Conservation (phyloP, 2,113 vertebrate genomes). For the Delphinapterus leucas region DNA sequence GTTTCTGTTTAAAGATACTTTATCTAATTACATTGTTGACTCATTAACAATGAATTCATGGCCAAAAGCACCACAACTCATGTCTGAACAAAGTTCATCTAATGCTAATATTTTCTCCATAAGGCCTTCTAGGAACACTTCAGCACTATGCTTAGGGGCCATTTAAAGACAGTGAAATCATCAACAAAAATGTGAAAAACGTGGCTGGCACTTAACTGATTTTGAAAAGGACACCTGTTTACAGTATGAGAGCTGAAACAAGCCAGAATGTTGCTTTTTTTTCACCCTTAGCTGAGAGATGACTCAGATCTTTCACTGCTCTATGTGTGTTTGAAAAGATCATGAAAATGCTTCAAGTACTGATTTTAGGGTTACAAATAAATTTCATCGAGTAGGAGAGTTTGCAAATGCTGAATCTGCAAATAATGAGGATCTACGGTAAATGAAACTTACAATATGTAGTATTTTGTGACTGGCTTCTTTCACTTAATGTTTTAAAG, state of each 20-base stretch:
- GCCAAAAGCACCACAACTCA: not conserved
- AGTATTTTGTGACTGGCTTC: not conserved
- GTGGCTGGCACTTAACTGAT: not conserved
- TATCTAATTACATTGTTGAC: not conserved
- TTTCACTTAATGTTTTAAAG: not conserved
- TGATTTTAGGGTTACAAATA: conserved; percentile 7
- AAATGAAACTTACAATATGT: not conserved
- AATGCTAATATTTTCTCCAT: not conserved
- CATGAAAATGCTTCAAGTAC: not conserved
- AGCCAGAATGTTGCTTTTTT: not conserved
- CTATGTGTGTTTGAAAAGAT: not conserved
- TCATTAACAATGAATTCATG: not conserved
- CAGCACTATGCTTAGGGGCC: not conserved
- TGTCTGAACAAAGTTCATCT: not conserved
- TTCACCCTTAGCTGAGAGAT: not conserved
- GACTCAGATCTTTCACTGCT: not conserved
- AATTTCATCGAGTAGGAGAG: not conserved
- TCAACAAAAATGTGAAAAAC: not conserved
- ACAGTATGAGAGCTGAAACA: not conserved
- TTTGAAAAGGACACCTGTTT: not conserved
- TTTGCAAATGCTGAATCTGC: not conserved
- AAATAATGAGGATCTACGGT: conserved; percentile 5
- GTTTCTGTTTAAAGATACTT: not conserved
- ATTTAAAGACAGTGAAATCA: conserved; percentile 11
- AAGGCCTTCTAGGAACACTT: not conserved